phyloP scores from a whole-genome alignment of 2,888 invertebrate genomes.

The Frankliniella intonsa region DNA sequence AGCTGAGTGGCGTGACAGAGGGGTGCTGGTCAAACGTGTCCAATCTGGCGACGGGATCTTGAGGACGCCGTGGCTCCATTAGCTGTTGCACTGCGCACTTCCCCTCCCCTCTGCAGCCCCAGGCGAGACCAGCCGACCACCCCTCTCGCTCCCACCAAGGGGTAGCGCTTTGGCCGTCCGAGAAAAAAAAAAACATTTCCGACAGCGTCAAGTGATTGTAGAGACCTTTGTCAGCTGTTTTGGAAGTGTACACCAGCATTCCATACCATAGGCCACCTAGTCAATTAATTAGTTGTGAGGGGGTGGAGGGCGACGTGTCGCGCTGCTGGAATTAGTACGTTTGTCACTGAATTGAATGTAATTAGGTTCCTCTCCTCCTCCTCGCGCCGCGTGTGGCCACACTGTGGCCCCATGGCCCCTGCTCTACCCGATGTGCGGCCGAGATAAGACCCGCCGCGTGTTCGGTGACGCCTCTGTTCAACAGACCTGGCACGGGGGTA shows the following conservation, averaged over 20 bases:
- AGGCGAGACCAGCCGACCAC: too few relatives aligned
- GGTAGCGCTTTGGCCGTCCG: not conserved
- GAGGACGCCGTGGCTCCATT: too few relatives aligned
- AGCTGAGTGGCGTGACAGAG: too few relatives aligned
- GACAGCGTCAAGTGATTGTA: not conserved
- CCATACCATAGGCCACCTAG: not conserved
- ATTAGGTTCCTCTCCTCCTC: not conserved
- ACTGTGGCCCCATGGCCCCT: not conserved
- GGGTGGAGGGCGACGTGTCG: too few relatives aligned
- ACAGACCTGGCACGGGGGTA: too few relatives aligned
- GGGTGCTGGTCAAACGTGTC: too few relatives aligned
- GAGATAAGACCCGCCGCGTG: not conserved
- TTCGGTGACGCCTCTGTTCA: not conserved
- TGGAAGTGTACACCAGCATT: too few relatives aligned
- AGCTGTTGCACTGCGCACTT: too few relatives aligned
- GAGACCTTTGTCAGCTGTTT: too few relatives aligned
- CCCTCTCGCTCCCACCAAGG: not conserved
- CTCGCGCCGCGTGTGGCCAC: not conserved
- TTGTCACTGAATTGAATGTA: slow-evolving; percentile 23
- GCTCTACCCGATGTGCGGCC: too few relatives aligned
- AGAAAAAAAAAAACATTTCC: not conserved
- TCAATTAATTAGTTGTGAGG: not conserved
- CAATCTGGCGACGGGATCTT: too few relatives aligned
- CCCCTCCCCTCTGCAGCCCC: too few relatives aligned
- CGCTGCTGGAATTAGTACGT: slow-evolving; percentile 12